phyloP scores from a whole-genome alignment of 2,888 invertebrate species.

The Loripinus fragilis region DNA sequence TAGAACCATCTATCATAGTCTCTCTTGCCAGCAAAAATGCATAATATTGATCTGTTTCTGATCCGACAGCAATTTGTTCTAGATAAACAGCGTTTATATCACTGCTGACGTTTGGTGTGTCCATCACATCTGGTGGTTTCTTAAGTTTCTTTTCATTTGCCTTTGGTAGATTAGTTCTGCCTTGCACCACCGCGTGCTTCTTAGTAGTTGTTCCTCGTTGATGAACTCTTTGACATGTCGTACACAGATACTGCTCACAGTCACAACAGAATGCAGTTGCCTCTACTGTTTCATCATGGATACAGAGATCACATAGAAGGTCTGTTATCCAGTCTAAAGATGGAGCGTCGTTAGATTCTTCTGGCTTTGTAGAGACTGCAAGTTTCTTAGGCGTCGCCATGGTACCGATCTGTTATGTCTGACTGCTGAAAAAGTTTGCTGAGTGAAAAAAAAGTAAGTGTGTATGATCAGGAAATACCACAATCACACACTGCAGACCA shows the following conservation, averaged over 20 bases:
- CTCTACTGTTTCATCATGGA: background rate
- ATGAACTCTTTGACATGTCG: background rate
- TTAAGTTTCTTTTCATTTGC: too few species aligned
- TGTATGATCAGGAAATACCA: too few species aligned
- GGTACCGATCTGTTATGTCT: too few species aligned
- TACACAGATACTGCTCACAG: background rate
- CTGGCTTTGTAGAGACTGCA: background rate
- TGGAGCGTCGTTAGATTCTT: background rate
- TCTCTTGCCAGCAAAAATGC: background rate
- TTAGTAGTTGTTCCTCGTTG: background rate
- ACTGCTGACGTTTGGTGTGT: too few species aligned
- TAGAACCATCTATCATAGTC: background rate
- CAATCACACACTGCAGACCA: too few species aligned
- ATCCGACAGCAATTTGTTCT: background rate
- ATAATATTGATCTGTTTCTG: background rate
- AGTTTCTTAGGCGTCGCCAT: background rate
- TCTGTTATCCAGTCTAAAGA: background rate
- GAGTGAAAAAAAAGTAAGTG: too few species aligned
- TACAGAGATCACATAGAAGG: background rate
- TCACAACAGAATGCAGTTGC: background rate
- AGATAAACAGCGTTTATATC: background rate
- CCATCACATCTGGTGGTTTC: too few species aligned
- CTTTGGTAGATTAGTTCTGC: background rate
- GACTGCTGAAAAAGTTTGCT: too few species aligned
- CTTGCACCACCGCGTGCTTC: background rate